These are phyloP conservation scores for Slavum lentiscoides DNA, from an alignment of 2,888 invertebrate species.

Conservation along the genomic window DNA sequence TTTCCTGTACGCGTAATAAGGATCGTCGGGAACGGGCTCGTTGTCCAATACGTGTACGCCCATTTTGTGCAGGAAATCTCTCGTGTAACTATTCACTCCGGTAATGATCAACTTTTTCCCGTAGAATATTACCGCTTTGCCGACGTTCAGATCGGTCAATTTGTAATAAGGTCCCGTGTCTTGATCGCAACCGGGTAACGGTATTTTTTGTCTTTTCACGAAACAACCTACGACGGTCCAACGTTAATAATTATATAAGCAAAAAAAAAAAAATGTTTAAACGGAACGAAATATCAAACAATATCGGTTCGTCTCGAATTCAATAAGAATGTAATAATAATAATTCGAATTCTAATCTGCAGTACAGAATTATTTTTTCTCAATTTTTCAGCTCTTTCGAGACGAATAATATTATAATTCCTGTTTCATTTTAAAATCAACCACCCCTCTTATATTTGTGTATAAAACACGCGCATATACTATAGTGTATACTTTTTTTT, in stretches of 20 bases:
- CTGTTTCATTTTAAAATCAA: too few species aligned
- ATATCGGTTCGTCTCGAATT: too few species aligned
- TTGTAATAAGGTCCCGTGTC: constrained; percentile 78
- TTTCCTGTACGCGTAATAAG: constrained; percentile 56
- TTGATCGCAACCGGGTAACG: constrained; percentile 37
- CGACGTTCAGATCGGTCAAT: constrained; percentile 84
- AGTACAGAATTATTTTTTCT: too few species aligned
- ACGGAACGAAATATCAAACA: too few species aligned
- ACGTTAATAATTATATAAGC: not conserved
- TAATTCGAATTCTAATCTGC: too few species aligned
- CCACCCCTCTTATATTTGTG: too few species aligned
- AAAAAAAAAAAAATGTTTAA: too few species aligned
- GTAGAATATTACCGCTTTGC: constrained; percentile 76
- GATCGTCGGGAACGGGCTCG: constrained; percentile 64
- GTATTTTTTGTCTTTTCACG: constrained; percentile 38
- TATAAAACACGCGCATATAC: too few species aligned
- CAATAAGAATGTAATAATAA: too few species aligned
- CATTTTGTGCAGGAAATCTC: constrained; percentile 79
- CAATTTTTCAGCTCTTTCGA: too few species aligned
- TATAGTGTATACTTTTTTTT: too few species aligned
- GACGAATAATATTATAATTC: too few species aligned
- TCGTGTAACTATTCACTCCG: constrained; percentile 84
- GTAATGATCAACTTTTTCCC: constrained; percentile 81
- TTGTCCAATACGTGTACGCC: constrained; percentile 82
- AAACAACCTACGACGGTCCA: constrained; percentile 20